Evolutionary conservation across 2,888 invertebrate species (phyloP).

Genomic region (Polyploca ridens): DNA sequence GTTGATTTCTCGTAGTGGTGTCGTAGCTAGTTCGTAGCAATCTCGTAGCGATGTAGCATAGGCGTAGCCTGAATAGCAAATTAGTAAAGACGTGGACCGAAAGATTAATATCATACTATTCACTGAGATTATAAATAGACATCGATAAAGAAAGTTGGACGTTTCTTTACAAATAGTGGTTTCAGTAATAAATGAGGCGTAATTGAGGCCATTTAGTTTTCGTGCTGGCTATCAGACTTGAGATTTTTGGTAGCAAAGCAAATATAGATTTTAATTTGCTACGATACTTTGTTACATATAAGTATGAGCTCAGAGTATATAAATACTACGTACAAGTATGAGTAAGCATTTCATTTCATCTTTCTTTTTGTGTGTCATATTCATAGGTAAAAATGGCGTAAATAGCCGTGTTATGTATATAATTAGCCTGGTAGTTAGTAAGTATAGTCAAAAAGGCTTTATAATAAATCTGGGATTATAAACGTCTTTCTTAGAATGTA

Average conservation of each 20-base stretch:
- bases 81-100: background rate
- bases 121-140: background rate
- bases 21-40: background rate
- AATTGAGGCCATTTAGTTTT: constrained; percentile 5
- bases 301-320: too few species aligned
- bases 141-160: constrained; percentile 2
- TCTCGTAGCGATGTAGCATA: background rate
- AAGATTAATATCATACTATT: constrained; percentile 2
- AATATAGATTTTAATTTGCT: background rate
- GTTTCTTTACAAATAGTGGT: background rate
- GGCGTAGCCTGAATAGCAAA: constrained; percentile 5
- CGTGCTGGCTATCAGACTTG: background rate
- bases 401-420: too few species aligned
- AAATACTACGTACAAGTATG: too few species aligned
- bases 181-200: background rate
- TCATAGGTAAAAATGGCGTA: too few species aligned
- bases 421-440: background rate
- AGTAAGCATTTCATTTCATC: too few species aligned
- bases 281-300: too few species aligned
- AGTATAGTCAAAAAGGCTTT: background rate
- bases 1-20: background rate
- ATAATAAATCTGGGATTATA: background rate
- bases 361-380: too few species aligned
- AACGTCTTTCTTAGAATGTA: background rate
- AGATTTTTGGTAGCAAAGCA: too few species aligned